These are phyloP conservation scores for Emydura subglobosa DNA, from an alignment of 2,113 vertebrate species.

Conservation along the genomic window DNA sequence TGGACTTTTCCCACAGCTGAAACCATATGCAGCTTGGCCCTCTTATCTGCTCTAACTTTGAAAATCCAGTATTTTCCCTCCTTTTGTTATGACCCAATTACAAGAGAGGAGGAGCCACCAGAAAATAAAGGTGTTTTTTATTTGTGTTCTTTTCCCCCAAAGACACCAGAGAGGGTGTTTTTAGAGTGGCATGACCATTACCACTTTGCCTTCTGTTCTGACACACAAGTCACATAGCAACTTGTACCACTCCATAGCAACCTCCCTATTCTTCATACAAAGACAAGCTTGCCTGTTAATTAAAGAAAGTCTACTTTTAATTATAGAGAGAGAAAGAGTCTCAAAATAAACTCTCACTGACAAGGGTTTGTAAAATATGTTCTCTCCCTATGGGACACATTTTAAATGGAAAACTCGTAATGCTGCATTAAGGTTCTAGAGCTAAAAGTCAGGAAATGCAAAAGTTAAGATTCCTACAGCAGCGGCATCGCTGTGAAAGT, in stretches of 20 bases:
- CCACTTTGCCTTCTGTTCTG: slow-evolving; percentile 53
- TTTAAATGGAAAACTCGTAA: neutral
- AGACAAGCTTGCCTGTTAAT: slow-evolving; percentile 38
- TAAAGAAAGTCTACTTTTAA: slow-evolving; percentile 68
- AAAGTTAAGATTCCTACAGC: neutral
- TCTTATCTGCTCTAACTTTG: slow-evolving; percentile 44
- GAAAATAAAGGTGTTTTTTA: slow-evolving; percentile 35
- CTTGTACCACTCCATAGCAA: slow-evolving; percentile 53
- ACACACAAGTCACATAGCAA: slow-evolving; percentile 52
- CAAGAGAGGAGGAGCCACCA: slow-evolving; percentile 39
- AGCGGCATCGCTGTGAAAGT: neutral
- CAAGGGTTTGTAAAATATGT: neutral
- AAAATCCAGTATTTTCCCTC: slow-evolving; percentile 61
- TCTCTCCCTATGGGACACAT: neutral
- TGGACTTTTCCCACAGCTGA: neutral
- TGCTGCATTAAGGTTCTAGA: neutral
- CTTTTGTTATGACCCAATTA: slow-evolving; percentile 35
- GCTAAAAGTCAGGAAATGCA: neutral
- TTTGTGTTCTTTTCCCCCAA: neutral
- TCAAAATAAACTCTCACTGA: neutral
- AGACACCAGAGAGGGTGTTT: neutral
- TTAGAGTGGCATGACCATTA: slow-evolving; percentile 68
- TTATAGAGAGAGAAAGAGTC: slow-evolving; percentile 21
- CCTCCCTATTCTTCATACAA: slow-evolving; percentile 23
- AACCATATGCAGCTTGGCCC: neutral